phyloP scores from a whole-genome alignment of 1,140 invertebrate species.

The Thaumetopoea pityocampa region DNA sequence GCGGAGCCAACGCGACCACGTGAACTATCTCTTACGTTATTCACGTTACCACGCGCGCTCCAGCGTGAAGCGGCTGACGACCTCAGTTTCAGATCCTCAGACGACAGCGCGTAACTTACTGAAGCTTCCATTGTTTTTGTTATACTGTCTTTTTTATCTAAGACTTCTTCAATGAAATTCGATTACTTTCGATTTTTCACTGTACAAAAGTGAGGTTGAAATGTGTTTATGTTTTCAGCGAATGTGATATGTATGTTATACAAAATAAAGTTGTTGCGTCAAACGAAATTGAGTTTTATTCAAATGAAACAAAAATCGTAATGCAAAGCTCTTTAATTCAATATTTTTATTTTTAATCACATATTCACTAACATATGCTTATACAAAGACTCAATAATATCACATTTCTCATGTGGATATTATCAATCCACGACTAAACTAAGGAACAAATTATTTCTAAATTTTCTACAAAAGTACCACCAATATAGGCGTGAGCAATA shows the following conservation, averaged over 20 bases:
- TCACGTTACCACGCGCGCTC: no score
- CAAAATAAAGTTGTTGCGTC: neutral
- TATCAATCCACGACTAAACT: conserved; percentile 73
- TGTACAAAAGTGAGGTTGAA: neutral
- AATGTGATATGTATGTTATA: neutral
- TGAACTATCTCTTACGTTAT: no score
- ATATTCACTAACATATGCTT: conserved; percentile 49
- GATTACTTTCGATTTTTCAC: no score
- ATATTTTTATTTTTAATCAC: conserved; percentile 21
- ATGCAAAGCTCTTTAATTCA: conserved; percentile 55
- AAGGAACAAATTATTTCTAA: conserved; percentile 40
- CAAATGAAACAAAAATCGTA: conserved; percentile 23
- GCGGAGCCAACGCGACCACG: no score
- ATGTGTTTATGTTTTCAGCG: neutral
- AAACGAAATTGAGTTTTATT: neutral
- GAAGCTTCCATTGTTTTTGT: no score
- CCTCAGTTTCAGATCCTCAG: no score
- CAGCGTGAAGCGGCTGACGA: no score
- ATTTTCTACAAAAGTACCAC: conserved; percentile 48
- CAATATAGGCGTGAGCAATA: conserved; percentile 25
- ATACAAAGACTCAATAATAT: conserved; percentile 77
- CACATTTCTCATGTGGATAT: conserved; percentile 77
- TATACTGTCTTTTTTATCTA: no score
- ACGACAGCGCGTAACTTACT: no score
- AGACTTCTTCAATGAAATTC: no score